These are phyloP conservation scores for Drosophila birchii DNA, from an alignment of 2,888 invertebrate species.

Conservation along the genomic window DNA sequence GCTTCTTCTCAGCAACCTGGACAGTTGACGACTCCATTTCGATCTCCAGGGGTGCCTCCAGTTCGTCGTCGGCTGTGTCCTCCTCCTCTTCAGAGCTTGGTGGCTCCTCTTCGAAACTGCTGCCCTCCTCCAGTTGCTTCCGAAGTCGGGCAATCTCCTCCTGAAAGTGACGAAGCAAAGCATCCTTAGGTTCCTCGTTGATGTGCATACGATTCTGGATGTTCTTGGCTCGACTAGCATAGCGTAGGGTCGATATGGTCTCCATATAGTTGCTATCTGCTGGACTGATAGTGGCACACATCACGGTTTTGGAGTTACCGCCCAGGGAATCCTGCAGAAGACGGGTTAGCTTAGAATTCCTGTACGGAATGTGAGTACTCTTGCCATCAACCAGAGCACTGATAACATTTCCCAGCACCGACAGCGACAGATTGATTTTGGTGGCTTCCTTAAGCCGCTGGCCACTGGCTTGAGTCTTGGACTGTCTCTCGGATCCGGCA, in stretches of 20 bases:
- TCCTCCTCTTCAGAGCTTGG: conserved; percentile 79
- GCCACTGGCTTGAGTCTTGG: conserved; percentile 97
- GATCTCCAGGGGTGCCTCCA: conserved; percentile 70
- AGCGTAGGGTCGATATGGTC: conserved; percentile 97
- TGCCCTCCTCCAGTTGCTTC: conserved; percentile 91
- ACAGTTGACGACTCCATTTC: conserved; percentile 86
- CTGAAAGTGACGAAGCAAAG: conserved; percentile 97
- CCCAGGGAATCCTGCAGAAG: conserved; percentile 98
- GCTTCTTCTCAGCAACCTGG: conserved; percentile 83
- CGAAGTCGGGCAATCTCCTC: conserved; percentile 97
- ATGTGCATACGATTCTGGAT: conserved; percentile 98
- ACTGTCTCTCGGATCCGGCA: conserved; percentile 98
- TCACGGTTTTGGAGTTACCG: conserved; percentile 97
- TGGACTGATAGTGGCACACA: conserved; percentile 99
- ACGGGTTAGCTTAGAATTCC: conserved; percentile 98
- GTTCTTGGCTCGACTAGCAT: conserved; percentile 98
- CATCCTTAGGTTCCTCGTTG: conserved; percentile 99
- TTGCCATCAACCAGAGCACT: conserved; percentile 99
- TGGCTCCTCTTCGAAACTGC: conserved; percentile 84
- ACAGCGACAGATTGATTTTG: conserved; percentile 98
- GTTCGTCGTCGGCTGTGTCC: conserved; percentile 82
- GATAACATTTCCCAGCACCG: conserved; percentile 98
- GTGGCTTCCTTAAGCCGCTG: conserved; percentile 97
- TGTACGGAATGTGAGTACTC: conserved; percentile 98
- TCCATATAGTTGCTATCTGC: conserved; percentile 98